Evolutionary conservation across 2,113 vertebrate species (phyloP).

Genomic region (Colaptes auratus): DNA sequence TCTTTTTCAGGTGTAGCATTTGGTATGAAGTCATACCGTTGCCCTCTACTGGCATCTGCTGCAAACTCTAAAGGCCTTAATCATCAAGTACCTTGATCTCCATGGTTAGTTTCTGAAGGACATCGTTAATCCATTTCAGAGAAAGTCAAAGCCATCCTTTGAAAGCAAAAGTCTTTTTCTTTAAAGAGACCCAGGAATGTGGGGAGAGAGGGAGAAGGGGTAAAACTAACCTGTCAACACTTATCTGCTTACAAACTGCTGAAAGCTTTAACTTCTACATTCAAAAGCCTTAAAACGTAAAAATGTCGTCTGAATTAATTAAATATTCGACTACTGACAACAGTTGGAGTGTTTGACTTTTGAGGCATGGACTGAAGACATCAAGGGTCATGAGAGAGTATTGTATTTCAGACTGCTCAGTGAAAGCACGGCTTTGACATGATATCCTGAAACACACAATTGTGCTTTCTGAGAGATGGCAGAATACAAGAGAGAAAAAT

Average conservation of each 20-base stretch:
- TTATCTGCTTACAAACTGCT: conserved; percentile 51
- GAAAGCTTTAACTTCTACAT: conserved; percentile 48
- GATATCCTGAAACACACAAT: neutral
- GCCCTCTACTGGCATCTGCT: conserved; percentile 70
- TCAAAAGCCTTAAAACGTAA: conserved; percentile 47
- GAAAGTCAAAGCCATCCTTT: conserved; percentile 57
- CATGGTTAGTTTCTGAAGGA: conserved; percentile 76
- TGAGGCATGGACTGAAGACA: neutral
- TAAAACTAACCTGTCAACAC: conserved; percentile 16
- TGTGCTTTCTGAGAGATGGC: neutral
- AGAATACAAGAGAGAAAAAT: neutral
- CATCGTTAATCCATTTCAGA: conserved; percentile 79
- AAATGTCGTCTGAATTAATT: conserved; percentile 66
- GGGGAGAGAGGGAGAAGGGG: neutral
- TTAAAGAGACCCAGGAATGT: neutral
- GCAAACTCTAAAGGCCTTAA: conserved; percentile 27
- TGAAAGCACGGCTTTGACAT: neutral
- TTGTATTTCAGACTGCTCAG: conserved; percentile 36
- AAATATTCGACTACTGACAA: conserved; percentile 57
- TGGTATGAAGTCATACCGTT: conserved; percentile 66
- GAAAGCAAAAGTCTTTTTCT: neutral
- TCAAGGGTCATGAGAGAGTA: neutral
- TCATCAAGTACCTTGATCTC: neutral
- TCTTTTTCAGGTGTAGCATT: conserved; percentile 62
- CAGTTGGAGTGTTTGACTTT: conserved; percentile 34